phyloP scores from a whole-genome alignment of 2,113 vertebrate genomes.

The Chaenogobius annularis region DNA sequence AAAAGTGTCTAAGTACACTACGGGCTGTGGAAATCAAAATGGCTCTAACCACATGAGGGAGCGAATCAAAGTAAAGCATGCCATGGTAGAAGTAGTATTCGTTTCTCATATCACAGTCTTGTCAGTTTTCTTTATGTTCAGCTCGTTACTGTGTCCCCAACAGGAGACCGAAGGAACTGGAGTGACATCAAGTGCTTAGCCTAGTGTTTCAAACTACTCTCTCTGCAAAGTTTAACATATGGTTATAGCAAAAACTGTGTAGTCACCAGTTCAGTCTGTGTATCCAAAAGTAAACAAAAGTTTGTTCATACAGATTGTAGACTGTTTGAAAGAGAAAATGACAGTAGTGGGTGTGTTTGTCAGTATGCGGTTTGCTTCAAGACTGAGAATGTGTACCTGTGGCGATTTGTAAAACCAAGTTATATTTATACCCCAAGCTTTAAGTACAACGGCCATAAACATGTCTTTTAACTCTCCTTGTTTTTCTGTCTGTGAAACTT shows the following conservation, averaged over 20 bases:
- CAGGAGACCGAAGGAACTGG: slow-evolving; percentile 52
- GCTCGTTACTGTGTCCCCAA: slow-evolving; percentile 72
- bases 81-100: slow-evolving; percentile 72
- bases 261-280: slow-evolving; percentile 23
- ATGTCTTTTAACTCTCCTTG: slow-evolving; percentile 36
- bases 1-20: slow-evolving; percentile 73
- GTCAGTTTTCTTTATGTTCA: slow-evolving; percentile 81
- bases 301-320: neutral
- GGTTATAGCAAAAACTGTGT: slow-evolving; percentile 22
- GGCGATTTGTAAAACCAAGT: slow-evolving; percentile 46
- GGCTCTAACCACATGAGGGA: slow-evolving; percentile 83
- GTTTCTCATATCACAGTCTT: slow-evolving; percentile 76
- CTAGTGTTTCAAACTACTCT: slow-evolving; percentile 12
- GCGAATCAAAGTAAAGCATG: slow-evolving; percentile 83
- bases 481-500: slow-evolving; percentile 34
- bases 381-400: slow-evolving; percentile 27
- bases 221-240: slow-evolving; percentile 17
- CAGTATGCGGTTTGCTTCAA: slow-evolving; percentile 7
- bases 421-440: slow-evolving; percentile 30
- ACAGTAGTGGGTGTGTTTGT: slow-evolving; percentile 12
- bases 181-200: slow-evolving; percentile 44
- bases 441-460: slow-evolving; percentile 44
- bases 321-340: neutral
- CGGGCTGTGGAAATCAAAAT: slow-evolving; percentile 81
- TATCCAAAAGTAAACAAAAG: slow-evolving; percentile 16